Evolutionary conservation across 2,797 vertebrate genomes (phyloP), one percentile per base, ranked within the genome.

Genomic region (Gymnothorax javanicus): DNA sequence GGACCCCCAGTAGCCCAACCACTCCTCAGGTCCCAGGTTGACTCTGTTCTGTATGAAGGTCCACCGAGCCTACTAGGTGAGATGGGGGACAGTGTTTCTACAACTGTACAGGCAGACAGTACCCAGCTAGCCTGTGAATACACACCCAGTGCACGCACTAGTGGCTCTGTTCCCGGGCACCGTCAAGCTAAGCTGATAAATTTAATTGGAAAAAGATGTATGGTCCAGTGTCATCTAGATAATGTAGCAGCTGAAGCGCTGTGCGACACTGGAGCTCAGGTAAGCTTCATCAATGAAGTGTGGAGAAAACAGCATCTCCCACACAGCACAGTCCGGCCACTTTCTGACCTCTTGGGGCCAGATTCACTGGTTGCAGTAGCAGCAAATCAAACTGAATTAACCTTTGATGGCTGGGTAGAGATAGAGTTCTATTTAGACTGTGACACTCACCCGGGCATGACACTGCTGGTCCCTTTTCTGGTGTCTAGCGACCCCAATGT

Each of bases 381-480:
- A 4, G 87, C 75, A 1, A 88, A 88, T 7, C 25, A 87, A 4
- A 86, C 59, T 0, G 52, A 73, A 0, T 84, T 87, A 2, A 86
- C 81, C 5, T 90, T 83, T 50, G 27, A 67, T n/a, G 71, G 87
- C 11, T 88, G 84, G 86, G 82, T 89, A 33, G 87, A 89, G 23
- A 81, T 89, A 4, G 50, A 59, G 8, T 87, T 43, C 33, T 43
- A 43, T 43, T 89, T 11, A 84, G 54, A 60, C 56, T 87, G 81
- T n/a, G 13, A 20, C 59, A 69, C 1, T 43, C 33, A 43, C 33
- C 33, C 33, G 33, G 33, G 2, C 2, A 43, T 43, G 33, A 43
- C 27, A 1, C 25, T 89, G 20, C 23, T 64, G 88, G n/a, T 87
- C 23, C 69, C 85, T 1, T 82, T 88, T 11, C 20, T 89, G 3